phyloP scores from a whole-genome alignment of 2,888 invertebrate species.

The Leucoptera coffeella region DNA sequence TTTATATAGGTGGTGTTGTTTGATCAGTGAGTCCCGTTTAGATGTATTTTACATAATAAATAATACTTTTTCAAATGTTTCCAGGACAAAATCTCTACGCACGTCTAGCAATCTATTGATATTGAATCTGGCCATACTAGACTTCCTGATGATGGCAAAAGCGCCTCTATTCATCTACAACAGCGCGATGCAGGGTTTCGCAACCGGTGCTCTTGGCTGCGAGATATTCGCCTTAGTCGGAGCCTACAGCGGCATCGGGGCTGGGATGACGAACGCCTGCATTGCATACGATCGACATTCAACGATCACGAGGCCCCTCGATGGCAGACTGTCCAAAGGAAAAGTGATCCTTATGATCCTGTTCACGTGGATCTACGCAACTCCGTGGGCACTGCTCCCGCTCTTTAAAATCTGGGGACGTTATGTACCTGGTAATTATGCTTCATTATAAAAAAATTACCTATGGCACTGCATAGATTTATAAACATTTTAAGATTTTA shows the following conservation, averaged over 20 bases:
- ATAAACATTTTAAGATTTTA: neutral
- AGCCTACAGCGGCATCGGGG: constrained; percentile 73
- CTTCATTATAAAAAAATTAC: neutral
- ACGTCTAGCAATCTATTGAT: constrained; percentile 83
- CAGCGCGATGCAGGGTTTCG: constrained; percentile 72
- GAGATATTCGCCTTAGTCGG: constrained; percentile 73
- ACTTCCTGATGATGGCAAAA: constrained; percentile 84
- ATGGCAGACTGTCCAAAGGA: constrained; percentile 73
- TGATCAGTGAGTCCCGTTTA: no score
- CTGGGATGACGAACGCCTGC: constrained; percentile 73
- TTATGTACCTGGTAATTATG: constrained; percentile 65
- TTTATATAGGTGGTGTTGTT: no score
- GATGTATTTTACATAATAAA: neutral
- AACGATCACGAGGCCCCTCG: constrained; percentile 75
- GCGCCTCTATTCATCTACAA: constrained; percentile 82
- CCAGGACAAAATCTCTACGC: constrained; percentile 63
- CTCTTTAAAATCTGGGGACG: constrained; percentile 80
- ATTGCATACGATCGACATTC: constrained; percentile 72
- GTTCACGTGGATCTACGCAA: constrained; percentile 67
- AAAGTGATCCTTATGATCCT: constrained; percentile 72
- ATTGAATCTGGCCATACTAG: constrained; percentile 74
- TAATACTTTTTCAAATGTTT: constrained; percentile 4
- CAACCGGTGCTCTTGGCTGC: constrained; percentile 67
- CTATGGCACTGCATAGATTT: neutral
- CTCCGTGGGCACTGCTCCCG: constrained; percentile 79